phyloP scores from a whole-genome alignment of 2,113 vertebrate species.

The Hemiscyllium ocellatum region DNA sequence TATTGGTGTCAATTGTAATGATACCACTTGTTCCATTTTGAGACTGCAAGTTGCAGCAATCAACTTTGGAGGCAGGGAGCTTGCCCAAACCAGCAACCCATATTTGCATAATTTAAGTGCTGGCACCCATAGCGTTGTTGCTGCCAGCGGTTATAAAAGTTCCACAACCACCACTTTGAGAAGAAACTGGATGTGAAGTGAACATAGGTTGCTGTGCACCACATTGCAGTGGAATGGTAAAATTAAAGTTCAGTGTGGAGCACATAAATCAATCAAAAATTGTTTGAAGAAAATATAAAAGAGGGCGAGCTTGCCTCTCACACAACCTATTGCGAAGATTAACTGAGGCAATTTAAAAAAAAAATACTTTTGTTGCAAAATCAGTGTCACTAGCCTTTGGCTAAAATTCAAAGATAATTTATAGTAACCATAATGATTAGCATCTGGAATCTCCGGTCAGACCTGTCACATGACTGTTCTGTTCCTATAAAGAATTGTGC shows the following conservation, averaged over 20 bases:
- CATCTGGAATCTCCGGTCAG: conserved; percentile 58
- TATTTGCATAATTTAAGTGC: neutral
- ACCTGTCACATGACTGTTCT: conserved; percentile 55
- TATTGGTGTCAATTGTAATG: neutral
- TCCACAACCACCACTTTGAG: neutral
- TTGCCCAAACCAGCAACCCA: neutral
- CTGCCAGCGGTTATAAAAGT: conserved; percentile 1
- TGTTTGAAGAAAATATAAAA: conserved; percentile 30
- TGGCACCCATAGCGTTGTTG: neutral
- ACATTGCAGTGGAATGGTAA: neutral
- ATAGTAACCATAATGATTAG: conserved; percentile 58
- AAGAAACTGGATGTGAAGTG: conserved; percentile 9
- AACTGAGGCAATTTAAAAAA: neutral
- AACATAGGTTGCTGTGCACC: neutral
- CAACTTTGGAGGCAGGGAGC: neutral
- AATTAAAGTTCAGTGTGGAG: neutral
- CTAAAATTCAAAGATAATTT: conserved; percentile 51
- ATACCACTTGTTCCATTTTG: neutral
- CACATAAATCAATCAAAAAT: neutral
- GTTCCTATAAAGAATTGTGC: conserved; percentile 64
- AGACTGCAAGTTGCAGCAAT: neutral
- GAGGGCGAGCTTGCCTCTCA: neutral
- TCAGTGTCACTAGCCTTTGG: conserved; percentile 36
- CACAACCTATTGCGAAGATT: neutral
- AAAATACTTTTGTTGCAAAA: conserved; percentile 28